Evolutionary conservation across 1,140 invertebrate genomes (phyloP).

Genomic region (Batillaria attramentaria): DNA sequence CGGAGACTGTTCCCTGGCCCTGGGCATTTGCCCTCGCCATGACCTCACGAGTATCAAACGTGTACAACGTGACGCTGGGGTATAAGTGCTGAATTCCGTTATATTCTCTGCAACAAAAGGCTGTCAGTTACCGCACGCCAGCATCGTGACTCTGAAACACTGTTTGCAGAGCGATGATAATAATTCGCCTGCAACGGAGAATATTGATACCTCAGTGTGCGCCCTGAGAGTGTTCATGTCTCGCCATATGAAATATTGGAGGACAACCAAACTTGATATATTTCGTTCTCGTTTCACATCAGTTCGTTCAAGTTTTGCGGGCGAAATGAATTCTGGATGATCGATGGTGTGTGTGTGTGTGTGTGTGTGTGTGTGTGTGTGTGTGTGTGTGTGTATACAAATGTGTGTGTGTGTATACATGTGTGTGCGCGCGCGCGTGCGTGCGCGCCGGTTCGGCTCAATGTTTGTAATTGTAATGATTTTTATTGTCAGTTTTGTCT

Average conservation of each 20-base stretch:
- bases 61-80: too few species aligned
- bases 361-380: neutral
- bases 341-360: neutral
- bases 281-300: neutral
- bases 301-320: too few species aligned
- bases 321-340: neutral
- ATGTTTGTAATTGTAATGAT: neutral
- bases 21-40: too few species aligned
- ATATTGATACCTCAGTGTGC: too few species aligned
- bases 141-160: too few species aligned
- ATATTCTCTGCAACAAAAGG: too few species aligned
- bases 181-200: neutral
- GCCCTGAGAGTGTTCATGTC: too few species aligned
- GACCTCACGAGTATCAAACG: too few species aligned
- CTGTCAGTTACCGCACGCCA: too few species aligned
- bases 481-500: neutral
- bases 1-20: too few species aligned
- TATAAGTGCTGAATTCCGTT: too few species aligned
- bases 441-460: neutral
- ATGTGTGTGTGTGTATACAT: constrained; percentile 5
- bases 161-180: neutral
- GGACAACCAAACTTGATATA: neutral
- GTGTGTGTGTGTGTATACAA: neutral
- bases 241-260: neutral
- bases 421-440: constrained; percentile 8